Evolutionary conservation across 53 echinoderm and acorn worm genomes (phyloP), one percentile per base, ranked within the genome.

Genomic region (Holothuria leucospilota): DNA sequence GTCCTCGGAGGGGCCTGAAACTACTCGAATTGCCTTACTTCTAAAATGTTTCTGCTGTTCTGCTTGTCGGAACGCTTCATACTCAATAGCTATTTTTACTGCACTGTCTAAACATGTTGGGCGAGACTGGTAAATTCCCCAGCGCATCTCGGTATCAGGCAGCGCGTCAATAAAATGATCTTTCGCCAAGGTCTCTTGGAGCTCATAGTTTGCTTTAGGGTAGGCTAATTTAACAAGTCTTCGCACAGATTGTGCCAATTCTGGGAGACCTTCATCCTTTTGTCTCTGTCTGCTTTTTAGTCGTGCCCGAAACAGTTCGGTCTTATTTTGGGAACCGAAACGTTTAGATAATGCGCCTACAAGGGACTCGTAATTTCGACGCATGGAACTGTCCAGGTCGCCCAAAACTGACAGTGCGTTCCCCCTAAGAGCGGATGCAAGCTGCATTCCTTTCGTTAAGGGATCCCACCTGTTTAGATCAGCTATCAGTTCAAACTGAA

Each of bases 361-460:
- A 25, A 60, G 62, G 12, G 81, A 29, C 20, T 61, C 38, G n/a
- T 62, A 81, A 40, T 62, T 81, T 13, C 62, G 29, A 34, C 61
- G 60, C 25, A 61, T 30, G 14, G 60, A 62, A 16, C 28, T 34
- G n/a, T 59, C 4, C 38, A 81, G 81, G 28, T 81, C 81, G 29
- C 27, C 62, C 59, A 81, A 34, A 9, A 81, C 62, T 59, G 60
- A n/a, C n/a, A 29, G 62, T 27, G 29, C 81, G 14, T 81, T 29
- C 9, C 81, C 81, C 59, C 38, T 60, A 28, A 81, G 51, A 25
- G 60, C 25, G 20, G 61, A 28, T 5, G 81, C 81, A 61, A 81
- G 81, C 20, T 81, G 62, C 81, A 81, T 81, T 40, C 81, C 81
- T 62, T 62, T 81, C 13, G 77, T 42, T 12, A 51, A 34, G 29